Conservation (phyloP, 1,140 invertebrate genomes). For the Lamellibrachia luymesi region DNA sequence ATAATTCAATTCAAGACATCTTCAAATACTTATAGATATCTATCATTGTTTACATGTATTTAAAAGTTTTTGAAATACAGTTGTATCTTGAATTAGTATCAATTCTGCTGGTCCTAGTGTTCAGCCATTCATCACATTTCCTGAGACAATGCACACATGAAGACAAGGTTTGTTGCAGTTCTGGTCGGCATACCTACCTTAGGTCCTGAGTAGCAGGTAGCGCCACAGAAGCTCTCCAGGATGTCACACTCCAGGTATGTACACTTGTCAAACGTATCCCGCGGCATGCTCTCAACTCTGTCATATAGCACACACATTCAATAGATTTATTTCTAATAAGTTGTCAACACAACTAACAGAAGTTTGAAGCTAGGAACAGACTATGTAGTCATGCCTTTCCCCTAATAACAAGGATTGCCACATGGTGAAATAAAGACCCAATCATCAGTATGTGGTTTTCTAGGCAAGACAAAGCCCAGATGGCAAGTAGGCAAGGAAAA, state of each 20-base stretch:
- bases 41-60: too few relatives aligned
- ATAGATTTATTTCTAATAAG: too few relatives aligned
- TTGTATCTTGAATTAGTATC: too few relatives aligned
- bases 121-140: not conserved
- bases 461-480: too few relatives aligned
- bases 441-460: too few relatives aligned
- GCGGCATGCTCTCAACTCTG: not conserved
- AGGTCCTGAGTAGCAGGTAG: conserved; percentile 48
- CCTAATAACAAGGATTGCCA: too few relatives aligned
- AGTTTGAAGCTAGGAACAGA: too few relatives aligned
- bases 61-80: too few relatives aligned
- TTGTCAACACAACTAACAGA: too few relatives aligned
- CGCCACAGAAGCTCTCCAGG: conserved; percentile 47
- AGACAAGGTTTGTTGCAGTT: not conserved
- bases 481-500: too few relatives aligned
- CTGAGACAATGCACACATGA: not conserved
- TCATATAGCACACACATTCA: not conserved
- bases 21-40: not conserved
- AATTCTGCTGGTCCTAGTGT: not conserved
- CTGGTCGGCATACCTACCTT: conserved; percentile 35
- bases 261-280: conserved; percentile 36
- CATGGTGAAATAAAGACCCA: too few relatives aligned
- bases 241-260: conserved; percentile 49
- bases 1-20: not conserved
- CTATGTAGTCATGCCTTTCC: too few relatives aligned